Base-by-base conservation (phyloP, 2,888 invertebrate genomes). In the Alloscopus bannaensis region DNA sequence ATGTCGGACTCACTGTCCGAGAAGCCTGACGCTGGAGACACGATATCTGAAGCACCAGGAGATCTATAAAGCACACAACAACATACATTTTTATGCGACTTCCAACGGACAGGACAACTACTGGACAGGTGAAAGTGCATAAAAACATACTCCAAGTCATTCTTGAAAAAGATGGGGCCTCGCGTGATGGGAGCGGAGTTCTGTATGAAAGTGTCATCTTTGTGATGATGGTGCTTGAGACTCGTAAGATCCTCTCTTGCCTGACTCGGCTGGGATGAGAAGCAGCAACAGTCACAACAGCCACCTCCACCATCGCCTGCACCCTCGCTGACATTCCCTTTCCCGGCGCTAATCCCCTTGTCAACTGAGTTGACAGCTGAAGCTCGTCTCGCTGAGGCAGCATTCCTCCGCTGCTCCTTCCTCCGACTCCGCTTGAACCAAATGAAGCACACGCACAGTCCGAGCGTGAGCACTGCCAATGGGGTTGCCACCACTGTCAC, bases 21-120 rank as follows among this genome's bases (percentile, higher is more conserved):
- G 64, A 84, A 84, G 24, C 84, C 84, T 28, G 80, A 80, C 0
- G 84, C 84, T 16, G 84, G 84, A 26, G 82, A 82, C 4, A 84
- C 81, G 24, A 84, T 83, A 55, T 84, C 84, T 16, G 84, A 84
- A 42, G 84, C 75, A 18, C 70, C 80, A 13, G 84, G 84, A 11
- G 84, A 84, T 47, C 83, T 83, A 13, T 6, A 60, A 47, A 45
- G 22, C n/a, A 3, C 16, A 36, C 26, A 24, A 26, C 26, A 57
- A 57, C 4, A 24, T 26, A n/a, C n/a, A 36, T 36, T 36, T 36
- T 36, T 36, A 36, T 36, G 8, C 18, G 50, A 8, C 24, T n/a
- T n/a, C n/a, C n/a, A n/a, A n/a, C n/a, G n/a, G n/a, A n/a, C n/a
- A n/a, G n/a, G n/a, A n/a, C n/a, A 57, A 20, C 11, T 6, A 57